These are phyloP conservation scores for Lepeophtheirus salmonis DNA, from an alignment of 1,140 invertebrate genomes.

Conservation along the genomic window DNA sequence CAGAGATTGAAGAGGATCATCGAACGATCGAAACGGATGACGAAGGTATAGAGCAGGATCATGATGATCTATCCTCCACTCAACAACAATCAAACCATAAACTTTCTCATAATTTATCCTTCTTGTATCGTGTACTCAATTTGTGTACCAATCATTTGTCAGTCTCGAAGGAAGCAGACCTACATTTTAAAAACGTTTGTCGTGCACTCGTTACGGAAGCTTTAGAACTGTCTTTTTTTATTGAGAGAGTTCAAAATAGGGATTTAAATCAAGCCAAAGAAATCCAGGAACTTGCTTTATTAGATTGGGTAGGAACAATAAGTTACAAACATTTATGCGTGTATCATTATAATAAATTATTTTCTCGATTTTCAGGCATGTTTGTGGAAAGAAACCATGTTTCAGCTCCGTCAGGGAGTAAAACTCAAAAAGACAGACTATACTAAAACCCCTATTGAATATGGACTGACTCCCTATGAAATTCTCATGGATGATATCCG, in stretches of 20 bases:
- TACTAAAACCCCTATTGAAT: constrained; percentile 38
- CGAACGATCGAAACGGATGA: not conserved
- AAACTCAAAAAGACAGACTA: constrained; percentile 68
- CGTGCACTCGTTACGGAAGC: constrained; percentile 72
- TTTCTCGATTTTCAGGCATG: constrained; percentile 44
- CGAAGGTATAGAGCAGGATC: constrained; percentile 6
- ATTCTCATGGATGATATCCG: constrained; percentile 90
- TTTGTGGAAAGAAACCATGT: constrained; percentile 90
- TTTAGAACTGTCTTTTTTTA: constrained; percentile 65
- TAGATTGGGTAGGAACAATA: constrained; percentile 1
- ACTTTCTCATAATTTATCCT: not conserved
- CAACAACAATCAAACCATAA: not conserved
- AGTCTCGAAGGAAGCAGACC: constrained; percentile 3
- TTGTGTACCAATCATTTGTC: constrained; percentile 9
- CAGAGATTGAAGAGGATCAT: not conserved
- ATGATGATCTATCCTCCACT: constrained; percentile 1
- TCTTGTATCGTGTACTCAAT: not conserved
- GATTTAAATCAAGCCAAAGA: constrained; percentile 14
- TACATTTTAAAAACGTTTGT: constrained; percentile 46
- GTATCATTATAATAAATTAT: not conserved
- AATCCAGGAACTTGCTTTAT: constrained; percentile 7
- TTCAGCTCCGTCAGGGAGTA: constrained; percentile 61
- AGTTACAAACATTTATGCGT: too few relatives aligned
- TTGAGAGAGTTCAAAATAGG: constrained; percentile 46
- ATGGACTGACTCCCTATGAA: constrained; percentile 88